Percentiles rank a stretch among this genome's conserved stretches.
phyloP scores from a whole-genome alignment of 1,140 invertebrate species.

The Halotydeus destructor region DNA sequence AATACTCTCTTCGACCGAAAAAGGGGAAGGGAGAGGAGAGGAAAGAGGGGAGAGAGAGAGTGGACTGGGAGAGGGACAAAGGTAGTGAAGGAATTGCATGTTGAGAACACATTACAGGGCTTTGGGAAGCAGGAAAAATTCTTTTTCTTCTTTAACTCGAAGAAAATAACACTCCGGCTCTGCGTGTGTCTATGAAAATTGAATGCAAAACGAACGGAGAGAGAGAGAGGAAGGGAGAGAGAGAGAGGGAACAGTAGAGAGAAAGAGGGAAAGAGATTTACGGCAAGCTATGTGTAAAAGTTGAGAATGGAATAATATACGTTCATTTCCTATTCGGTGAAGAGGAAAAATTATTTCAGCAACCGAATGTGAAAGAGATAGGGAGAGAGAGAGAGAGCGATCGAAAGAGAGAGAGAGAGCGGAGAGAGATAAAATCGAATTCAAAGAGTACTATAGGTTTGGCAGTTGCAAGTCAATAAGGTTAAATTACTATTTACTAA shows the following conservation, averaged over 20 bases:
- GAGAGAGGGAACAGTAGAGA: slow-evolving; percentile 2
- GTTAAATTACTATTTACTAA: no score
- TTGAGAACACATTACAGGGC: neutral
- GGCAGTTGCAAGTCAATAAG: no score
- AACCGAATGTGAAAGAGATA: neutral
- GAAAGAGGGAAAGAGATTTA: neutral
- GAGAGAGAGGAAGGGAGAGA: neutral
- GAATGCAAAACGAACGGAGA: neutral
- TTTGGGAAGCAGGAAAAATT: neutral
- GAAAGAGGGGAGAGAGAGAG: neutral
- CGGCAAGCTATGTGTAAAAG: neutral
- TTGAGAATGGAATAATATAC: neutral
- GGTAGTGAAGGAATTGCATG: neutral
- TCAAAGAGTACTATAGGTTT: no score
- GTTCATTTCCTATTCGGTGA: neutral
- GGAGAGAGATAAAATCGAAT: no score
- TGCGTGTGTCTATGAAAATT: neutral
- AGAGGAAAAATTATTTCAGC: neutral
- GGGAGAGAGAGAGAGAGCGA: no score
- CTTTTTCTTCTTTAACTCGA: neutral
- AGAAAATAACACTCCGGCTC: neutral
- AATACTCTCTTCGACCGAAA: no score
- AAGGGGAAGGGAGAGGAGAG: neutral
- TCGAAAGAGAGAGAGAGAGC: no score
- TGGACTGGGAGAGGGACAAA: neutral